phyloP scores from a whole-genome alignment of 2,888 invertebrate genomes.

The Archips crataeganus region DNA sequence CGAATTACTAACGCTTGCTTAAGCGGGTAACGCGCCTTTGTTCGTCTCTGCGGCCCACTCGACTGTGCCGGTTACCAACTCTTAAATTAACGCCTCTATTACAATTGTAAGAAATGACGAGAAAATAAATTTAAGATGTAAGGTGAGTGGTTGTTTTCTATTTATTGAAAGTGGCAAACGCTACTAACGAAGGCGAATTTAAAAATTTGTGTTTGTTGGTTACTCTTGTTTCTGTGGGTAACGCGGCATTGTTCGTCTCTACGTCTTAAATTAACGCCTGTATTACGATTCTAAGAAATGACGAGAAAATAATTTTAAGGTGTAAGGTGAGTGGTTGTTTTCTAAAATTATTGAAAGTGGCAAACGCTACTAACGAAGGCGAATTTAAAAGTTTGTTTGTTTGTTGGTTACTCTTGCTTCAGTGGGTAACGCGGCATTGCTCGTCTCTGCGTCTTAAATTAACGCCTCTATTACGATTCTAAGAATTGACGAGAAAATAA shows the following conservation, averaged over 20 bases:
- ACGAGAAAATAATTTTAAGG: not conserved
- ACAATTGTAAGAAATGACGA: not conserved
- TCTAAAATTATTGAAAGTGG: too few species aligned
- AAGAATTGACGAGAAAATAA: not conserved
- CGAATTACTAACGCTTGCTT: constrained; percentile 65
- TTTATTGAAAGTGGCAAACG: too few species aligned
- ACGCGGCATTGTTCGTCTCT: constrained; percentile 56
- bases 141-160: too few species aligned
- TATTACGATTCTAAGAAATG: not conserved
- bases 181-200: too few species aligned
- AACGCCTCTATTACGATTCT: constrained; percentile 3
- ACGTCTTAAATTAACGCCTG: constrained; percentile 33
- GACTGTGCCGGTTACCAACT: constrained; percentile 47
- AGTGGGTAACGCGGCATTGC: constrained; percentile 57
- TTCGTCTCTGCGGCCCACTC: constrained; percentile 53
- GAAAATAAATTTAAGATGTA: not conserved
- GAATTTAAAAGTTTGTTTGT: too few species aligned
- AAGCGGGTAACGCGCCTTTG: constrained; percentile 57
- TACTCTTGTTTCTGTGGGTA: constrained; percentile 59
- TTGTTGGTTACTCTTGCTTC: constrained; percentile 53
- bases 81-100: constrained; percentile 15
- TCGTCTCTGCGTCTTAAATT: constrained; percentile 46
- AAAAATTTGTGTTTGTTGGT: too few species aligned
- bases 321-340: too few species aligned
- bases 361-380: too few species aligned